Evolutionary conservation across 2,888 invertebrate genomes (phyloP).

Genomic region (Lasioglossum vierecki): DNA sequence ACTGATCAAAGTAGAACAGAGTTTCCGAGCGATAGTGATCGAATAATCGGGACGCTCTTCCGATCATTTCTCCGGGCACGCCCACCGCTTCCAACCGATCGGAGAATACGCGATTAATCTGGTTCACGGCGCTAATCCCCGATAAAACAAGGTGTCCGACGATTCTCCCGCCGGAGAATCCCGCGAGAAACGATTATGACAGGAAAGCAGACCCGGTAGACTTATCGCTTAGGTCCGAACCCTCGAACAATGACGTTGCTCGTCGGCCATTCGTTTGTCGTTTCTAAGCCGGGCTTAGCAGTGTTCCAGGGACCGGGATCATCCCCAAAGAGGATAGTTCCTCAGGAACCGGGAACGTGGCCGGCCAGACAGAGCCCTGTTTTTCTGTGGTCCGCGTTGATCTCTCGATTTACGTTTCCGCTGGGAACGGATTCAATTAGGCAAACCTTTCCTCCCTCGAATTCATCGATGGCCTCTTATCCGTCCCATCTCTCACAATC

Average conservation of each 20-base stretch:
- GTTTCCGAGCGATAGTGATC: neutral
- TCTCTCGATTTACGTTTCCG: constrained; percentile 36
- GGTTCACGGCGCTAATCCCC: constrained; percentile 5
- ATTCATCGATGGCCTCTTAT: neutral
- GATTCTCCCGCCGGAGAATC: neutral
- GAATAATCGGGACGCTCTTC: constrained; percentile 9
- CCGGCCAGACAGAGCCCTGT: neutral
- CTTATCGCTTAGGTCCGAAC: neutral
- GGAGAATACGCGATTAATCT: constrained; percentile 1
- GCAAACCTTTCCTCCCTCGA: constrained; percentile 4
- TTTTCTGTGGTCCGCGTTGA: constrained; percentile 17
- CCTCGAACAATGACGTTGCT: constrained; percentile 20
- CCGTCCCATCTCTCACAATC: neutral
- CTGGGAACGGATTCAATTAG: constrained; percentile 39
- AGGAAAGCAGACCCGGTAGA: neutral
- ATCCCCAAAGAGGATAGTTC: constrained; percentile 11
- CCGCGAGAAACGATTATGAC: constrained; percentile 3
- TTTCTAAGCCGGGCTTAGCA: constrained; percentile 44
- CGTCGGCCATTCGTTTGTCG: constrained; percentile 34
- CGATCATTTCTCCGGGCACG: constrained; percentile 6
- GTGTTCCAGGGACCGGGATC: constrained; percentile 23
- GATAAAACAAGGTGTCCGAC: constrained; percentile 10
- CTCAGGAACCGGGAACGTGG: neutral
- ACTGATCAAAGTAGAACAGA: neutral
- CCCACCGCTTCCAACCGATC: constrained; percentile 8